Conservation (phyloP, 2,888 invertebrate genomes). For the Octonoba sinensis region DNA sequence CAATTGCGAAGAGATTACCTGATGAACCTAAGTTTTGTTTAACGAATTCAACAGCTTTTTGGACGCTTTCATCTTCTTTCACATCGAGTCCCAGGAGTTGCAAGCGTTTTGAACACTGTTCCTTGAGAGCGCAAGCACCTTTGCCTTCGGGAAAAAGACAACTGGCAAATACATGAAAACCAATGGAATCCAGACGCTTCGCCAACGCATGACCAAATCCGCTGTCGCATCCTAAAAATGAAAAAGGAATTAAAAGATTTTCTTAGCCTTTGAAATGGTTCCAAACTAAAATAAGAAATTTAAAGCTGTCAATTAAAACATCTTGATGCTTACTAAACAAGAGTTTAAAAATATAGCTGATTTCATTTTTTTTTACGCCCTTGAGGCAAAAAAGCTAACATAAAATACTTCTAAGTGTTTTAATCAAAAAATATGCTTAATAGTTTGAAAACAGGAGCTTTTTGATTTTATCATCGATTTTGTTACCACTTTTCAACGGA, state of each 20-base stretch:
- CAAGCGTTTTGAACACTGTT: constrained; percentile 67
- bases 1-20: constrained; percentile 40
- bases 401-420: too few relatives aligned
- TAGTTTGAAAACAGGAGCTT: too few relatives aligned
- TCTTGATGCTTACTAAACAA: too few relatives aligned
- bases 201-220: constrained; percentile 32
- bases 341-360: too few relatives aligned
- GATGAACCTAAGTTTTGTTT: constrained; percentile 65
- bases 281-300: too few relatives aligned
- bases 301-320: too few relatives aligned
- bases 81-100: constrained; percentile 71
- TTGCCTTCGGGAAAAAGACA: constrained; percentile 66
- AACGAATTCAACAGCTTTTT: constrained; percentile 68
- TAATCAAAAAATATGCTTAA: too few relatives aligned
- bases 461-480: too few relatives aligned
- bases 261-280: too few relatives aligned
- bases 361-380: too few relatives aligned
- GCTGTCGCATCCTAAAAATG: constrained; percentile 33
- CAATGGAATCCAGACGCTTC: constrained; percentile 26
- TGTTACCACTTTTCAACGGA: too few relatives aligned
- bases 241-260: background rate
- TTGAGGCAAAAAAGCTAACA: too few relatives aligned
- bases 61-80: constrained; percentile 70
- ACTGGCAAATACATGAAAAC: constrained; percentile 36
- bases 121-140: constrained; percentile 66